Evolutionary conservation across 1,140 invertebrate species (phyloP), one percentile per base, ranked within the genome.

Genomic region (Drosophila watanabei): DNA sequence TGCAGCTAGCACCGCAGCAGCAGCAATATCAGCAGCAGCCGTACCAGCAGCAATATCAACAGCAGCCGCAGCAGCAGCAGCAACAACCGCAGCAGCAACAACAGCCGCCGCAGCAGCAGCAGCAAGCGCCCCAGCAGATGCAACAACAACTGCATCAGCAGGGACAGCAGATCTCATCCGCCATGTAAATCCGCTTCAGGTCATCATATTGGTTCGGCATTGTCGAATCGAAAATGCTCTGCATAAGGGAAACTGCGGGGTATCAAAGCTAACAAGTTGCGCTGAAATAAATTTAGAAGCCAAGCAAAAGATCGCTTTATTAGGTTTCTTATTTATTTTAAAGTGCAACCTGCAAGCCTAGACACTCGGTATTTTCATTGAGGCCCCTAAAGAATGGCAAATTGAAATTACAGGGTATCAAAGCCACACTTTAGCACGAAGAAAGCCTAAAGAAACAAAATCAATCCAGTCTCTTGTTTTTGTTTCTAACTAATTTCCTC

Each of bases 121-220:
- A 69, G 14, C 63, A 68, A 16, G 37, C 33, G 37, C 45, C 43
- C 11, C 39, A 43, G 45, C 58, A 62, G 20, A 64, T 63, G 45
- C 61, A 37, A 20, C 45, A 43, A 14, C 79, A 63, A 32, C 81
- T 64, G 6, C 72, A 62, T 32, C 82, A 73, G 8, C 69, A 80
- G 54, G 58, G 61, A 10, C 84, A 87, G 41, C 84, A 88, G 65
- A 90, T 89, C 48, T 90, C 86, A 72, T 89, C 86, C 30, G 86
- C 85, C 45, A 90, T 90, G 85, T 89, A 89, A 89, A 73, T 56
- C 68, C 43, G 45, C 52, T 58, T 37, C 52, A 45, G 63, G 39
- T 65, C 63, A 68, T 52, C 2, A 14, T 7, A 35, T 48, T 28
- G n/a, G 1, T 69, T 69, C 32, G 39, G 66, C 45, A 1, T 45